Conservation (phyloP, 2,888 invertebrate genomes). For the Druceiella hillmani region DNA sequence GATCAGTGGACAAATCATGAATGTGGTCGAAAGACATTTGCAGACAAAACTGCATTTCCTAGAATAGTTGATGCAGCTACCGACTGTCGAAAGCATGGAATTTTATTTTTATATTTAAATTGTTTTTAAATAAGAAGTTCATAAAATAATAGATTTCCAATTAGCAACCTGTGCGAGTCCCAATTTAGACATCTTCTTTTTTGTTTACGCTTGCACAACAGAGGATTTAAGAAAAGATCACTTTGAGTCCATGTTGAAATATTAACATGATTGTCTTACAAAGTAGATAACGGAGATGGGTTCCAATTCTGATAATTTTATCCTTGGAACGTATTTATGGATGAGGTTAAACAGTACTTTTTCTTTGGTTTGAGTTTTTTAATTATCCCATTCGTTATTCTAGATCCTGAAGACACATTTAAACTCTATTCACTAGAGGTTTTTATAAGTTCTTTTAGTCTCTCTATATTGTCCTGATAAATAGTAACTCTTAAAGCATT, state of each 20-base stretch:
- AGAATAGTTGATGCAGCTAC: slow-evolving; percentile 41
- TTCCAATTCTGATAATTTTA: slow-evolving; percentile 54
- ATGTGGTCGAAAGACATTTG: slow-evolving; percentile 49
- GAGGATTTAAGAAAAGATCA: slow-evolving; percentile 49
- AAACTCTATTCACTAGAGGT: slow-evolving; percentile 44
- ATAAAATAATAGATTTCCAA: slow-evolving; percentile 67
- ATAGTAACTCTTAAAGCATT: no score
- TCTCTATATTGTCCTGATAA: no score
- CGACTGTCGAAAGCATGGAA: slow-evolving; percentile 38
- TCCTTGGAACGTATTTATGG: slow-evolving; percentile 43
- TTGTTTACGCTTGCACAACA: slow-evolving; percentile 58
- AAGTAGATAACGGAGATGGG: slow-evolving; percentile 53
- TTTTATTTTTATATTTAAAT: slow-evolving; percentile 51
- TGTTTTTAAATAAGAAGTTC: slow-evolving; percentile 32
- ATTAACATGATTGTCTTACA: slow-evolving; percentile 55
- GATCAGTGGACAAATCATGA: slow-evolving; percentile 55
- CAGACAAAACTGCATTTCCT: slow-evolving; percentile 46
- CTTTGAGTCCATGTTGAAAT: slow-evolving; percentile 54
- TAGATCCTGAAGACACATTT: slow-evolving; percentile 51
- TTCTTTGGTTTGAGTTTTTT: slow-evolving; percentile 56
- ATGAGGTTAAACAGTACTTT: slow-evolving; percentile 52
- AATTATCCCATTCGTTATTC: slow-evolving; percentile 50
- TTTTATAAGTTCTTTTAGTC: no score
- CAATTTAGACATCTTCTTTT: slow-evolving; percentile 54
- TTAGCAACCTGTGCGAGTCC: slow-evolving; percentile 54